These are phyloP conservation scores for Acromyrmex heyeri DNA, from an alignment of 1,140 invertebrate genomes.

Conservation along the genomic window DNA sequence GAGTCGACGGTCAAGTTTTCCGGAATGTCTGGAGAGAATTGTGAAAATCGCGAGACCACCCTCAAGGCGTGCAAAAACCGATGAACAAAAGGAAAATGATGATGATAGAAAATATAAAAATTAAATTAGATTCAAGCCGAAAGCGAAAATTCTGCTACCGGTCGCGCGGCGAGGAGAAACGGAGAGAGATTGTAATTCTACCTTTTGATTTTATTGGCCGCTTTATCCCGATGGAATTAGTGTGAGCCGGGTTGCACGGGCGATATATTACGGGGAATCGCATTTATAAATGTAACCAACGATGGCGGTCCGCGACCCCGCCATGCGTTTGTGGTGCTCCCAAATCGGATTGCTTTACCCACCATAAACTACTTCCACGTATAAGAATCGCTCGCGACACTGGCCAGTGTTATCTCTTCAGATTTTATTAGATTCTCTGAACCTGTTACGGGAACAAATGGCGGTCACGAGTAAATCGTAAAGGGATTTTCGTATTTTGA, in stretches of 20 bases:
- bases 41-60: constrained; percentile 28
- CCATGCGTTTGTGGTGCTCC: constrained; percentile 78
- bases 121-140: background rate
- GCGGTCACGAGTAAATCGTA: background rate
- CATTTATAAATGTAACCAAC: constrained; percentile 85
- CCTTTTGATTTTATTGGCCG: constrained; percentile 75
- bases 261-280: constrained; percentile 84
- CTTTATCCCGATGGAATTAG: constrained; percentile 75
- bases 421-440: constrained; percentile 5
- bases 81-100: background rate
- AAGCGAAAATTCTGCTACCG: background rate
- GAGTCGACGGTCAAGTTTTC: constrained; percentile 42
- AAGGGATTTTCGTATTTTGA: constrained; percentile 41
- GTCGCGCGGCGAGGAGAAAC: background rate
- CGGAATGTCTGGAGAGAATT: background rate
- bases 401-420: constrained; percentile 63
- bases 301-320: constrained; percentile 77
- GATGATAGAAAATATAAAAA: background rate
- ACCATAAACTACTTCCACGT: constrained; percentile 82
- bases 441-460: constrained; percentile 49
- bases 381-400: constrained; percentile 72
- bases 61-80: background rate
- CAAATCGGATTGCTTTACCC: constrained; percentile 80
- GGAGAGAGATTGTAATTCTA: constrained; percentile 69
- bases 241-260: constrained; percentile 71